Conservation (phyloP, 2,797 vertebrate genomes). For the Cynopterus sphinx region DNA sequence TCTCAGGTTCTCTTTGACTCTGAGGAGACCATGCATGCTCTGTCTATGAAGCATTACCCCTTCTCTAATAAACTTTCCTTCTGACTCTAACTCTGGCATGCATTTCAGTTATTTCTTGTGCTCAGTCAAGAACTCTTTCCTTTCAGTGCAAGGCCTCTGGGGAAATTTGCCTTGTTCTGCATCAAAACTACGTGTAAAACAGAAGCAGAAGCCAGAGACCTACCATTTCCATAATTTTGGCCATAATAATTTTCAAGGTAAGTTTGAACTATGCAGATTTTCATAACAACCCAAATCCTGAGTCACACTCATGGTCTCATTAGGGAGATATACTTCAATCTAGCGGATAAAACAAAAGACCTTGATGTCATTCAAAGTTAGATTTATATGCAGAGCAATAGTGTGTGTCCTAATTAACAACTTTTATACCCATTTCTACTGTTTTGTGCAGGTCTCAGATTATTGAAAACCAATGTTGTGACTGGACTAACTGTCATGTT, state of each 20-base stretch:
- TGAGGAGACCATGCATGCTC: too few relatives aligned
- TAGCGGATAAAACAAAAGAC: neutral
- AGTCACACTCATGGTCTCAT: neutral
- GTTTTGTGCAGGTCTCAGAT: neutral
- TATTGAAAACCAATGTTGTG: neutral
- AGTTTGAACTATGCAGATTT: neutral
- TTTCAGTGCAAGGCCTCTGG: too few relatives aligned
- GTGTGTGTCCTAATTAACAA: neutral
- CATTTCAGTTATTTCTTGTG: too few relatives aligned
- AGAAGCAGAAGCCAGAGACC: neutral
- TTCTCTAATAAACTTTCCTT: too few relatives aligned
- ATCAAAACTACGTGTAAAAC: neutral
- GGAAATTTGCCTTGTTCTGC: too few relatives aligned
- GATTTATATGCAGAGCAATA: neutral
- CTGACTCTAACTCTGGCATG: too few relatives aligned
- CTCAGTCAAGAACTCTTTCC: too few relatives aligned
- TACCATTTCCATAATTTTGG: neutral
- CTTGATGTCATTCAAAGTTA: neutral
- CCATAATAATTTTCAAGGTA: neutral
- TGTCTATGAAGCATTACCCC: too few relatives aligned
- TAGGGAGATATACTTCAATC: neutral
- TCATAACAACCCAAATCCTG: neutral
- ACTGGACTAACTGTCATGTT: neutral
- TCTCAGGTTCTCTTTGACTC: too few relatives aligned
- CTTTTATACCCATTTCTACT: neutral